Conservation (phyloP, 2,888 invertebrate genomes). For the Mystacides longicornis region DNA sequence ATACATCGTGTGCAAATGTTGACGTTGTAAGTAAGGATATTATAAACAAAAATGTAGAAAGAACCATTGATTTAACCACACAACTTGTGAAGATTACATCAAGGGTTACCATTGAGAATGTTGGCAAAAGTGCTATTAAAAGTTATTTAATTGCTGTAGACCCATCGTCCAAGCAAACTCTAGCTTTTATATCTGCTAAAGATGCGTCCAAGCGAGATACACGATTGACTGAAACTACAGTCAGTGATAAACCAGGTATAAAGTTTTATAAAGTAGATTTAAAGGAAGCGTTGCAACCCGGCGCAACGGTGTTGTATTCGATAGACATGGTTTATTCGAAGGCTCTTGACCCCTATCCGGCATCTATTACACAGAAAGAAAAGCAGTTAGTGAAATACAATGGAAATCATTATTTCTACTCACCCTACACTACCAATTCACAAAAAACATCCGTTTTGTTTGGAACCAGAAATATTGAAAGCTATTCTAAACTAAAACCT, state of each 20-base stretch:
- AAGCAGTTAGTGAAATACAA: constrained; percentile 85
- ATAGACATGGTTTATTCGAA: constrained; percentile 72
- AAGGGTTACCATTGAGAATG: constrained; percentile 78
- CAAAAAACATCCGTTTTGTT: constrained; percentile 78
- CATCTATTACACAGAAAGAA: constrained; percentile 84
- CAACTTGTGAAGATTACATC: constrained; percentile 80
- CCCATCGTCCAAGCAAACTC: constrained; percentile 49
- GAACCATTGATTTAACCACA: constrained; percentile 78
- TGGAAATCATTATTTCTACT: constrained; percentile 76
- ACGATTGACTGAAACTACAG: constrained; percentile 44
- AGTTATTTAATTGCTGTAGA: constrained; percentile 68
- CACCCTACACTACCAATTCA: constrained; percentile 71
- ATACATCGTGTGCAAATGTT: constrained; percentile 27
- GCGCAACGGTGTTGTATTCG: constrained; percentile 51
- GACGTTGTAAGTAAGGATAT: constrained; percentile 51
- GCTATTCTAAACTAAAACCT: constrained; percentile 76
- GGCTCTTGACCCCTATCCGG: constrained; percentile 75
- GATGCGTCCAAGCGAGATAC: constrained; percentile 55
- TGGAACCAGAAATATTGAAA: constrained; percentile 73
- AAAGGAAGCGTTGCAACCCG: constrained; percentile 52
- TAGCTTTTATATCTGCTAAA: constrained; percentile 70
- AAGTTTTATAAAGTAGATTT: constrained; percentile 53
- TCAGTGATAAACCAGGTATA: constrained; percentile 44
- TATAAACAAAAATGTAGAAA: constrained; percentile 71
- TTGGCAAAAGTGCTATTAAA: constrained; percentile 62